Base-by-base conservation (phyloP, 1,140 invertebrate genomes). In the Aricia agestis region DNA sequence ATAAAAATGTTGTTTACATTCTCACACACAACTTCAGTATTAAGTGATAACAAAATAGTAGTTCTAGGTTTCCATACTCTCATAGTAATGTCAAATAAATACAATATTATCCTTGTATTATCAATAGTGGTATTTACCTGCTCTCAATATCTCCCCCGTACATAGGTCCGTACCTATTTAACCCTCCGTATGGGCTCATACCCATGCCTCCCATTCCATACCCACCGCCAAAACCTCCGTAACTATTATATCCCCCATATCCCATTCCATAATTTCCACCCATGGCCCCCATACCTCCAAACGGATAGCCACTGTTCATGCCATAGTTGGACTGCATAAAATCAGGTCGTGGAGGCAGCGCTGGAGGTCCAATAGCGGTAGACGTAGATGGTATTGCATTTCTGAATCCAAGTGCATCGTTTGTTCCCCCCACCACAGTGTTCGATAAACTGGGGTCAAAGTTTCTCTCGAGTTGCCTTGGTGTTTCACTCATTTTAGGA, bases 121-220 rank as follows among this genome's bases (percentile, higher is more conserved):
- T 70, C 63, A 69, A 58, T 67, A 72, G 72, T 68, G 11, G 67
- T 66, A 63, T 10, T 75, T 84, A 94, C 93, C 94, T 93, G 77
- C 92, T 93, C 87, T 94, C 94, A 67, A 94, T 92, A 88, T 94
- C 93, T 71, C 93, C 93, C 71, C 93, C 93, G 74, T 92, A 92
- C 71, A 91, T 88, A 25, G 89, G 87, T 72, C 92, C 90, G 77
- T 89, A 93, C 78, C 92, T 81, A 72, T 92, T 90, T 80, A 83
- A 87, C 58, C 86, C 82, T 19, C 83, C 90, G 74, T 89, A 83
- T 7, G 78, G 78, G 9, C 78, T 77, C 80, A 87, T 83, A 6
- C 81, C 83, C 70, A 86, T 84, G 11, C 82, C 79, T n/a, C 72
- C 79, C 80, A 73, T 82, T 69, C 89, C 83, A 75, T 79, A 82